Evolutionary conservation across 2,113 vertebrate species (phyloP).

Genomic region (Pterocles burchelli): DNA sequence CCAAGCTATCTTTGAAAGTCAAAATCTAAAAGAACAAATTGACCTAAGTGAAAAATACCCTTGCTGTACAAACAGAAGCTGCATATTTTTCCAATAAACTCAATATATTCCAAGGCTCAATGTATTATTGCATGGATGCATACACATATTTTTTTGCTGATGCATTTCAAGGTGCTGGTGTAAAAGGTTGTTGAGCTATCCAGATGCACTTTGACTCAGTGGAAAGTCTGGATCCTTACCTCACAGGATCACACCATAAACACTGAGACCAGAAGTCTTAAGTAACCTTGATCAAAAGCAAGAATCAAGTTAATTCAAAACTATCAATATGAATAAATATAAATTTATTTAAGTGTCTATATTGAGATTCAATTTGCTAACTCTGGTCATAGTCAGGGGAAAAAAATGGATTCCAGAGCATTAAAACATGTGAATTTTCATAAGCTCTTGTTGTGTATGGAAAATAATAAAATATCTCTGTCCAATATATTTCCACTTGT

Average conservation of each 20-base stretch:
- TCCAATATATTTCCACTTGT: neutral
- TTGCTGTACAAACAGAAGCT: neutral
- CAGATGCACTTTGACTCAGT: neutral
- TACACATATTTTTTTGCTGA: neutral
- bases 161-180: neutral
- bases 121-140: neutral
- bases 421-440: neutral
- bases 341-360: neutral
- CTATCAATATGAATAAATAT: neutral
- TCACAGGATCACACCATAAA: neutral
- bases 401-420: neutral
- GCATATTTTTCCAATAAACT: neutral
- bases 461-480: neutral
- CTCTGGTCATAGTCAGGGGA: neutral
- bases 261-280: neutral
- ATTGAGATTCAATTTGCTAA: neutral
- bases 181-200: neutral
- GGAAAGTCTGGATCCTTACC: neutral
- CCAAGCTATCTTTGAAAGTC: neutral
- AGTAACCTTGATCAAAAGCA: neutral
- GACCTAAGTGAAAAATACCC: neutral
- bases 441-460: neutral
- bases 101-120: neutral
- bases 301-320: neutral
- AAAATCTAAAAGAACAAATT: neutral